Percentiles rank a stretch among this genome's conserved stretches.
phyloP scores from a whole-genome alignment of 2,888 invertebrate species.

The Lasioglossum pauxillum region DNA sequence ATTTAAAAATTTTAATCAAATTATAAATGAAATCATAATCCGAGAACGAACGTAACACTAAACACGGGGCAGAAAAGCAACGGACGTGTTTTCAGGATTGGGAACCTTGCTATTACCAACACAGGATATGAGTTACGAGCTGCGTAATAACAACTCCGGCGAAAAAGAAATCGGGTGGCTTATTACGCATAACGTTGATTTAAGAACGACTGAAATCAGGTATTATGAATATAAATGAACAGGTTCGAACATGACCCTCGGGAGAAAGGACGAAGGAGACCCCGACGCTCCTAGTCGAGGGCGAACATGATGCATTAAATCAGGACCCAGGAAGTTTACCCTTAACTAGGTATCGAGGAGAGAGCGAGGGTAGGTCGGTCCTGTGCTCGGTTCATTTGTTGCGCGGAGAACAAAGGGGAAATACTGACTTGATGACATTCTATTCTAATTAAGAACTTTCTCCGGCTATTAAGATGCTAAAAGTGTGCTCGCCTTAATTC shows the following conservation, averaged over 20 bases:
- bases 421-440: slow-evolving; percentile 12
- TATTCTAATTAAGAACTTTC: neutral
- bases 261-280: slow-evolving; percentile 40
- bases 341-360: slow-evolving; percentile 44
- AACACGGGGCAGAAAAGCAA: neutral
- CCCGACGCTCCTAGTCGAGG: slow-evolving; percentile 25
- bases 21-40: neutral
- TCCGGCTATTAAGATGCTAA: slow-evolving; percentile 4
- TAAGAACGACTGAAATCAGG: slow-evolving; percentile 24
- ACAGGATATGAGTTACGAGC: neutral
- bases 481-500: neutral
- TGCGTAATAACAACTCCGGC: neutral
- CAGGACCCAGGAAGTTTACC: slow-evolving; percentile 31
- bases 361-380: slow-evolving; percentile 13
- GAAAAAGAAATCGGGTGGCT: slow-evolving; percentile 14
- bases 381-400: slow-evolving; percentile 36
- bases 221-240: slow-evolving; percentile 56
- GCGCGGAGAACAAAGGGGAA: slow-evolving; percentile 22
- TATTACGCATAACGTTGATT: slow-evolving; percentile 34
- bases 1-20: no score
- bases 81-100: neutral
- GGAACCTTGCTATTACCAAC: neutral
- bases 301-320: slow-evolving; percentile 44
- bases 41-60: neutral
- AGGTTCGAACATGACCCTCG: slow-evolving; percentile 42